These are phyloP conservation scores for Scolopax bukidnonensis DNA, from an alignment of 2,797 vertebrate genomes.

Conservation along the genomic window DNA sequence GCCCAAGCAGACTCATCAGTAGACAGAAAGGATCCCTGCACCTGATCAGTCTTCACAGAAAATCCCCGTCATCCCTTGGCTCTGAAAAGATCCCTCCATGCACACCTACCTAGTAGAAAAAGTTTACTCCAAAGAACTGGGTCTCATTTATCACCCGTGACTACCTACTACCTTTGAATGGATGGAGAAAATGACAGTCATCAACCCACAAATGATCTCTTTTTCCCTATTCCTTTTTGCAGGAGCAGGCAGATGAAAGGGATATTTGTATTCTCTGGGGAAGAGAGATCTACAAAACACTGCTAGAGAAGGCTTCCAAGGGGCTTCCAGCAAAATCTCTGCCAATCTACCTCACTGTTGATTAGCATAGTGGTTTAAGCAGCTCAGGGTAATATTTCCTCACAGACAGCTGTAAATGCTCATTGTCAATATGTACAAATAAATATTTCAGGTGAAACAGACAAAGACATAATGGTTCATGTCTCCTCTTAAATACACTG, in stretches of 20 bases:
- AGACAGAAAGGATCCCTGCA: neutral
- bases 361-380: constrained; percentile 33
- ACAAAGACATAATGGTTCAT: neutral
- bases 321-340: constrained; percentile 17
- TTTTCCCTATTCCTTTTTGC: neutral
- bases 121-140: neutral
- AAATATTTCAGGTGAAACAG: constrained; percentile 50
- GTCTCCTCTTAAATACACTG: neutral
- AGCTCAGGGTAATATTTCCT: constrained; percentile 41
- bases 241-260: neutral
- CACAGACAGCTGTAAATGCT: constrained; percentile 52
- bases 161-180: neutral
- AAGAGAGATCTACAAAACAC: neutral
- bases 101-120: neutral
- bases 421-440: constrained; percentile 67
- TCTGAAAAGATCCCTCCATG: neutral
- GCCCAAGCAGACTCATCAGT: neutral
- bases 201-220: neutral
- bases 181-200: neutral
- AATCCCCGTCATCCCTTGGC: neutral
- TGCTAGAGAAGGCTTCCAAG: neutral
- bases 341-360: neutral
- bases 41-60: neutral
- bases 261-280: neutral
- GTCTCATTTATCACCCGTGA: neutral